Evolutionary conservation across 2,888 invertebrate genomes (phyloP), one percentile per base, ranked within the genome.

Genomic region (Clepsis dumicolana): DNA sequence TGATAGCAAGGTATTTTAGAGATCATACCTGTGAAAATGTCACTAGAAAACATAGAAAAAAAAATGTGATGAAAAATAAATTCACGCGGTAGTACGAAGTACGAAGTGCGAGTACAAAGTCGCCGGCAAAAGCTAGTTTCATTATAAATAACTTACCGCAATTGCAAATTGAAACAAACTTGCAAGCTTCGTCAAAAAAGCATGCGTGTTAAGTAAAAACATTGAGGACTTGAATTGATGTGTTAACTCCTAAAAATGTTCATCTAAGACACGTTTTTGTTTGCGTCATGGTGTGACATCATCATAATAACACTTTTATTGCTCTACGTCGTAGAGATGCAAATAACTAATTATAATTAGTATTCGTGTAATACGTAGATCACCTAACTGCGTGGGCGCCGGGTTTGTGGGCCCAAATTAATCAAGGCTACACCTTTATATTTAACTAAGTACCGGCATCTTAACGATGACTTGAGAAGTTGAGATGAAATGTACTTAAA

Each of bases 221-320:
- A 27, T 29, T 1, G 29, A 21, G 32, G 18, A 54, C 16, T 3
- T 12, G 4, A 18, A 18, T 54, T 10, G 29, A 54, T 18, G 32
- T 29, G 54, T 29, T 32, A 54, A 32, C 29, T 32, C 32, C 54
- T 18, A 8, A n/a, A 54, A 29, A 29, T 29, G 12, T 10, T 0
- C 27, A 29, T 53, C 21, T 44, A 24, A n/a, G 52, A 48, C 56
- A 62, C 56, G 67, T 50, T 57, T 63, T 25, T 21, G 62, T 67
- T 63, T 62, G 50, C 62, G 62, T 67, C 67, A 67, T 50, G 44
- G 56, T 63, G 66, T 62, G 67, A 67, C 50, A 50, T 57, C 67
- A 63, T 62, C 57, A 10, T 16, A 18, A 59, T 18, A 24, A 25
- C 41, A 61, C 44, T 32, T 56, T 50, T 12, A 38, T 27, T 59